Conservation (phyloP, 2,888 invertebrate genomes). For the Eumacrocentrus americanus region DNA sequence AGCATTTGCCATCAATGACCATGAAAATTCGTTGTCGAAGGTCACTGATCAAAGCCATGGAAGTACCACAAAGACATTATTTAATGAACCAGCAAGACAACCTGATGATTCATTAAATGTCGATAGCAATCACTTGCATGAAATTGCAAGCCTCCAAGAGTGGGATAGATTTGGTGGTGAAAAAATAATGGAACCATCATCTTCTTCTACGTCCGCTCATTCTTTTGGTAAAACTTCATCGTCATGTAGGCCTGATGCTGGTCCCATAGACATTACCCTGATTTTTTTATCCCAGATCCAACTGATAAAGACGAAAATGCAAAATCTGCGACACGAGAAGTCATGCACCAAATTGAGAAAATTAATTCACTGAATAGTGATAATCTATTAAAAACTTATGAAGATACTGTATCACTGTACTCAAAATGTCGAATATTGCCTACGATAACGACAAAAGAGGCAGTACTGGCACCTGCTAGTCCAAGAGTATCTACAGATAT, state of each 20-base stretch:
- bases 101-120: neutral
- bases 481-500: slow-evolving; percentile 1
- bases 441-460: slow-evolving; percentile 21
- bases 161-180: slow-evolving; percentile 38
- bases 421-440: neutral
- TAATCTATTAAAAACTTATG: slow-evolving; percentile 5
- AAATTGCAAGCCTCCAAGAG: slow-evolving; percentile 38
- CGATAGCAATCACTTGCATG: neutral
- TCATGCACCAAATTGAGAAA: slow-evolving; percentile 18
- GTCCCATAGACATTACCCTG: too few relatives aligned
- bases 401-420: slow-evolving; percentile 7
- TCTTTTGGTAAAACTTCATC: neutral
- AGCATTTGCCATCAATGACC: too few relatives aligned
- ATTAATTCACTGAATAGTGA: slow-evolving; percentile 11
- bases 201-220: neutral
- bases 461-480: slow-evolving; percentile 6
- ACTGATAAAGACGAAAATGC: neutral
- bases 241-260: too few relatives aligned
- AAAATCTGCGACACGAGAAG: neutral
- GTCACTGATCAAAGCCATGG: too few relatives aligned
- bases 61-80: neutral
- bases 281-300: neutral
- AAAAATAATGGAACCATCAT: neutral
- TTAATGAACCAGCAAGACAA: neutral
- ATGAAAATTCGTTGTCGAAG: neutral